Conservation (phyloP, 2,113 vertebrate genomes). For the Siniperca knerii region DNA sequence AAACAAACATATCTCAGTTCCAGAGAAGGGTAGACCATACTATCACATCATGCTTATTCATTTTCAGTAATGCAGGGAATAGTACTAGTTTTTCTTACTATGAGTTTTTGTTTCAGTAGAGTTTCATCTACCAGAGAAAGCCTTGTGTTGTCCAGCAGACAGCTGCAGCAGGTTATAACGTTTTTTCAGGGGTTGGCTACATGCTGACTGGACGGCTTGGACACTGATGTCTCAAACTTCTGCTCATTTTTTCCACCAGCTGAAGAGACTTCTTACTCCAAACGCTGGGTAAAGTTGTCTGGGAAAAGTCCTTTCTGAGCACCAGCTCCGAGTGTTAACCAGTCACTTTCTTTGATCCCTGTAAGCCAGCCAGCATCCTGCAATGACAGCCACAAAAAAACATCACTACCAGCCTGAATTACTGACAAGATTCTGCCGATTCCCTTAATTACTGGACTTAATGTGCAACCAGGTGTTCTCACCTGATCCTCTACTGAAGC, state of each 20-base stretch:
- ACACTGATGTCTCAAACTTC: conserved; percentile 53
- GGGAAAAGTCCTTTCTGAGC: conserved; percentile 95
- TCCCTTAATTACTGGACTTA: too few relatives aligned
- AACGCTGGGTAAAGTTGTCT: conserved; percentile 91
- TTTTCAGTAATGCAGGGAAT: conserved; percentile 54
- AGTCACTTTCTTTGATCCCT: conserved; percentile 92
- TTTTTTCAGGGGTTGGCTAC: conserved; percentile 61
- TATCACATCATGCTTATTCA: conserved; percentile 79
- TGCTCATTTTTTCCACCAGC: not conserved
- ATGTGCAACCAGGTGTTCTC: conserved; percentile 45
- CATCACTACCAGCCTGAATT: not conserved
- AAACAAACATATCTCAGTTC: conserved; percentile 72
- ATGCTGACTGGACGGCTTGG: conserved; percentile 76
- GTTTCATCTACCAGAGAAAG: conserved; percentile 17
- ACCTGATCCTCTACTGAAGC: conserved; percentile 93
- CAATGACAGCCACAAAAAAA: not conserved
- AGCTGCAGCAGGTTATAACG: not conserved
- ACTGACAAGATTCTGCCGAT: not conserved
- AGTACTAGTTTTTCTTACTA: conserved; percentile 26
- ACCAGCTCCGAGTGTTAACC: conserved; percentile 86
- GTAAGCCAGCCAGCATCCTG: conserved; percentile 98
- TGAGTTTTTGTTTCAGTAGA: conserved; percentile 62
- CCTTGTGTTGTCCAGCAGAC: conserved; percentile 25
- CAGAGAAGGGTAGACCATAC: conserved; percentile 76
- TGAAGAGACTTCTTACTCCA: conserved; percentile 83